Evolutionary conservation across 2,113 vertebrate species (phyloP).

Genomic region (Dipodomys ordii): DNA sequence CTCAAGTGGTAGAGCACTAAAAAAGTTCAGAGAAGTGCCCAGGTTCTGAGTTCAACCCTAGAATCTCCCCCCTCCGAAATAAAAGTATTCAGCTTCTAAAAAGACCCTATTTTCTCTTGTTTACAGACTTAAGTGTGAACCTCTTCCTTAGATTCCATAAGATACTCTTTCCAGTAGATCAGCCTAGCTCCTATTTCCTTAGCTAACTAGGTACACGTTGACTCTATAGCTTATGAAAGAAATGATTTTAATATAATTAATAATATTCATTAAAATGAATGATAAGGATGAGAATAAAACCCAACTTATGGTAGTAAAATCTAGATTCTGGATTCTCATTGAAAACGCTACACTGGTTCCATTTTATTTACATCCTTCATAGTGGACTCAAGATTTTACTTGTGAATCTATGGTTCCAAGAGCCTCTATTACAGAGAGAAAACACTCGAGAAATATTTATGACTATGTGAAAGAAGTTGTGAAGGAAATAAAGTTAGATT

Average conservation of each 20-base stretch:
- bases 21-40: too few species aligned
- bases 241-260: background rate
- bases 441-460: slow-evolving; percentile 24
- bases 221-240: slow-evolving; percentile 5
- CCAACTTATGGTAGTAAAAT: background rate
- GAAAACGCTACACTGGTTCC: background rate
- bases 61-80: too few species aligned
- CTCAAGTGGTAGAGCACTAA: too few species aligned
- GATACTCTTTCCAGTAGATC: background rate
- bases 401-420: background rate
- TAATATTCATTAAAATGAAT: background rate
- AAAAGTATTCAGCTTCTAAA: background rate
- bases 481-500: slow-evolving; percentile 36
- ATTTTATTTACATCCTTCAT: background rate
- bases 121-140: background rate
- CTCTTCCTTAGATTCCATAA: slow-evolving; percentile 3
- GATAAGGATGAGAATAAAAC: background rate
- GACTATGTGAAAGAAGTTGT: slow-evolving; percentile 30
- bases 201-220: background rate
- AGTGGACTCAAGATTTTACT: slow-evolving; percentile 9
- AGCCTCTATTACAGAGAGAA: background rate
- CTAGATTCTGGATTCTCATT: background rate
- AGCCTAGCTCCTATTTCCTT: background rate
- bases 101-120: background rate
- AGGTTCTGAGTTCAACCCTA: too few species aligned